phyloP scores from a whole-genome alignment of 2,888 invertebrate genomes.

The Lucinisca nassula region DNA sequence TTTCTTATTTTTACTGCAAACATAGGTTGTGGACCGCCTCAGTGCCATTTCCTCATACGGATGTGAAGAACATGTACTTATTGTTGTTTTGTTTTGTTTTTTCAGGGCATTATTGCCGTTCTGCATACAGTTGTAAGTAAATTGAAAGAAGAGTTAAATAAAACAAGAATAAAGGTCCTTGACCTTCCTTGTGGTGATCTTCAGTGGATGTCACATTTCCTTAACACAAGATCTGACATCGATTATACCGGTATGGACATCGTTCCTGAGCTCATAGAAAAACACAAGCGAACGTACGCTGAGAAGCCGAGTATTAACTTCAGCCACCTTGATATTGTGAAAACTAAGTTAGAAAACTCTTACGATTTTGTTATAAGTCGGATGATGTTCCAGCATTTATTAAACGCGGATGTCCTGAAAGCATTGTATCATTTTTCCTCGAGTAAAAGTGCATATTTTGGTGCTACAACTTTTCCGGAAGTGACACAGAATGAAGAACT shows the following conservation, averaged over 20 bases:
- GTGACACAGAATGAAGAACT: constrained; percentile 5
- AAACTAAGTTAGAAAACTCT: not conserved
- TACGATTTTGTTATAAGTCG: constrained; percentile 30
- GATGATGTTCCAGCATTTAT: constrained; percentile 35
- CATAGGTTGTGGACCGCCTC: too few species aligned
- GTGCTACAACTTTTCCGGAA: constrained; percentile 24
- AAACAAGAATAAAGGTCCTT: constrained; percentile 14
- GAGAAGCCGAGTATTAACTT: constrained; percentile 8
- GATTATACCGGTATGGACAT: constrained; percentile 35
- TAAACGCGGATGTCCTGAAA: constrained; percentile 12
- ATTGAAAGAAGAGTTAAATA: constrained; percentile 20
- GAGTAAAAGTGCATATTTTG: constrained; percentile 21
- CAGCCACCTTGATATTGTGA: constrained; percentile 8
- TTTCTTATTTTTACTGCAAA: too few species aligned
- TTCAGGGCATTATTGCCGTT: constrained; percentile 23
- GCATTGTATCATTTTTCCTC: constrained; percentile 33
- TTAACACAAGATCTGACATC: constrained; percentile 20
- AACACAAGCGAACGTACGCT: constrained; percentile 16
- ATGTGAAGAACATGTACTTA: too few species aligned
- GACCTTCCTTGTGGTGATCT: constrained; percentile 41
- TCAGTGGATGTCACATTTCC: constrained; percentile 36
- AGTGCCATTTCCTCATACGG: too few species aligned
- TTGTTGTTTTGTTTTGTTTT: not conserved
- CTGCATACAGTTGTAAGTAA: constrained; percentile 22
- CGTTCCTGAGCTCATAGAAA: constrained; percentile 21